Evolutionary conservation across 2,797 vertebrate species (phyloP).

Genomic region (Champsocephalus esox): DNA sequence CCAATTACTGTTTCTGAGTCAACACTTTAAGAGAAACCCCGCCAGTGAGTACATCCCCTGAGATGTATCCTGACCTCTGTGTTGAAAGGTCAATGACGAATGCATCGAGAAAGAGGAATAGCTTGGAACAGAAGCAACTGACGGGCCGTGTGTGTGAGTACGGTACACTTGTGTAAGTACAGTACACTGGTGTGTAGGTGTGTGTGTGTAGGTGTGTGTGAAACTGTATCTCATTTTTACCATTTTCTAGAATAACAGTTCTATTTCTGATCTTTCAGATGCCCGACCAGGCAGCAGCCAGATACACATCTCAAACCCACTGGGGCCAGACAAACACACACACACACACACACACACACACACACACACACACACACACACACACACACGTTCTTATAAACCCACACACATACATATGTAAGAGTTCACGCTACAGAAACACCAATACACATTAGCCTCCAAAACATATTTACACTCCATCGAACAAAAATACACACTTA

Average conservation of each 20-base stretch:
- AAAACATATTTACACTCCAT: constrained; percentile 21
- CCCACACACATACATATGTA: not conserved
- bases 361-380: constrained; percentile 2
- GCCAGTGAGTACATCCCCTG: constrained; percentile 58
- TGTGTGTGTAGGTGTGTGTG: not conserved
- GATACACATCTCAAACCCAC: constrained; percentile 73
- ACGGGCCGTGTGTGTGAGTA: not conserved
- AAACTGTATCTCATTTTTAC: constrained; percentile 49
- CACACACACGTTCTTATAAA: not conserved
- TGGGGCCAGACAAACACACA: constrained; percentile 36
- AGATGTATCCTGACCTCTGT: constrained; percentile 61
- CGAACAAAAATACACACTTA: constrained; percentile 31
- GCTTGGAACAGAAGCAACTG: constrained; percentile 43
- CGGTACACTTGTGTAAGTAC: not conserved
- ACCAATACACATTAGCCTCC: not conserved
- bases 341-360: constrained; percentile 29
- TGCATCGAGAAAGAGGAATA: constrained; percentile 19
- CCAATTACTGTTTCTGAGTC: constrained; percentile 64
- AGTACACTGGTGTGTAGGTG: constrained; percentile 12
- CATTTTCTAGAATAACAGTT: constrained; percentile 58
- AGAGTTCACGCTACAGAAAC: not conserved
- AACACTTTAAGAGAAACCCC: constrained; percentile 57
- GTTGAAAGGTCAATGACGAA: constrained; percentile 64
- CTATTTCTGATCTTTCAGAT: constrained; percentile 64
- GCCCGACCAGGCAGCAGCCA: constrained; percentile 53